phyloP scores from a whole-genome alignment of 2,888 invertebrate genomes.

The Pyrocoelia pectoralis region DNA sequence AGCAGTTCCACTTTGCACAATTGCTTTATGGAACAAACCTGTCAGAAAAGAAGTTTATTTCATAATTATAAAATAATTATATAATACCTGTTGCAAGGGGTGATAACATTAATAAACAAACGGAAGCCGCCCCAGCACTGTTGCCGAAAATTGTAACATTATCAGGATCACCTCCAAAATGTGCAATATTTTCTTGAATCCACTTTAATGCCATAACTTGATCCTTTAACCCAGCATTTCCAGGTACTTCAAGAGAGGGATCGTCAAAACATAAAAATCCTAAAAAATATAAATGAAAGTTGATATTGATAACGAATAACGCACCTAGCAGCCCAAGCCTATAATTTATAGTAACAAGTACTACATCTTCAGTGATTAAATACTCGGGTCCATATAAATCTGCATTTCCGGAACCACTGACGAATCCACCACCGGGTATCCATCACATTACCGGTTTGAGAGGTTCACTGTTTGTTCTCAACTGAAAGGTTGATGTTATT shows the following conservation, averaged over 20 bases:
- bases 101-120: slow-evolving; percentile 62
- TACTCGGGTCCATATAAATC: slow-evolving; percentile 54
- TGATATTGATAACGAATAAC: background rate
- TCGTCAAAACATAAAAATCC: slow-evolving; percentile 63
- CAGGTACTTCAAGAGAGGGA: slow-evolving; percentile 60
- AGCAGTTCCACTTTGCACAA: slow-evolving; percentile 54
- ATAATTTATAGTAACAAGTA: slow-evolving; percentile 56
- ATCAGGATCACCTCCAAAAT: slow-evolving; percentile 63
- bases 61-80: too few relatives aligned
- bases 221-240: slow-evolving; percentile 65
- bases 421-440: slow-evolving; percentile 43
- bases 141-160: slow-evolving; percentile 65
- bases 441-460: slow-evolving; percentile 45
- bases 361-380: slow-evolving; percentile 54
- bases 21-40: slow-evolving; percentile 53
- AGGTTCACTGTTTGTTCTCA: background rate
- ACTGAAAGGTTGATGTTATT: background rate
- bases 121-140: slow-evolving; percentile 63
- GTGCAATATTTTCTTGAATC: slow-evolving; percentile 61
- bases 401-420: slow-evolving; percentile 49
- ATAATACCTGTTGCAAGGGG: slow-evolving; percentile 57
- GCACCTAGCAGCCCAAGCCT: slow-evolving; percentile 55
- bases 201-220: slow-evolving; percentile 63
- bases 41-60: background rate
- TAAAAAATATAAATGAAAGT: slow-evolving; percentile 37